A percentile compares a stretch with the other conserved stretches of the same genome.
Conservation (phyloP, 2,888 invertebrate genomes). For the Lordiphosa andalusiaca region DNA sequence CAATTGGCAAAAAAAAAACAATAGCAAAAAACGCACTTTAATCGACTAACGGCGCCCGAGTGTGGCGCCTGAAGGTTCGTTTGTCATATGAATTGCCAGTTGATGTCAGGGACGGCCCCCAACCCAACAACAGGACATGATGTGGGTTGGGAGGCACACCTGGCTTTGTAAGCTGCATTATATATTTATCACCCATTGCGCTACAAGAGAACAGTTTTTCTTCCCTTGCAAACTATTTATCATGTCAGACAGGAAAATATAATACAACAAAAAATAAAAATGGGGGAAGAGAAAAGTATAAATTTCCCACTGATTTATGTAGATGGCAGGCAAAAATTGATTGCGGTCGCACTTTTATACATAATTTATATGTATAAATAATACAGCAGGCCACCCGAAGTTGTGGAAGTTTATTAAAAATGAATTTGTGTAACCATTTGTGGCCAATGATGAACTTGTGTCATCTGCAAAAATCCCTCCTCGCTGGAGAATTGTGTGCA, state of each 20-base stretch:
- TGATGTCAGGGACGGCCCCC: slow-evolving; percentile 39
- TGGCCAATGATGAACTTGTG: not conserved
- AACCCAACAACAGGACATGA: slow-evolving; percentile 10
- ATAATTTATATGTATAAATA: slow-evolving; percentile 37
- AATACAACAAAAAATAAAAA: not conserved
- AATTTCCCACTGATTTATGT: slow-evolving; percentile 29
- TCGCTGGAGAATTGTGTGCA: slow-evolving; percentile 20
- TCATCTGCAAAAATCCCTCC: slow-evolving; percentile 8
- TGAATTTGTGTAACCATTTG: slow-evolving; percentile 13
- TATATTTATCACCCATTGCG: slow-evolving; percentile 19
- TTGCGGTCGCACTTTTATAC: slow-evolving; percentile 26
- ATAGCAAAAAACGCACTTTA: slow-evolving; percentile 39
- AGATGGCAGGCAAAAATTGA: slow-evolving; percentile 14
- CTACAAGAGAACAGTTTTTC: slow-evolving; percentile 9
- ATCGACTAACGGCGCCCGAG: slow-evolving; percentile 30
- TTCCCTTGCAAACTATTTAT: slow-evolving; percentile 48
- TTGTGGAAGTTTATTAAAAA: slow-evolving; percentile 25
- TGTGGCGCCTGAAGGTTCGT: slow-evolving; percentile 20
- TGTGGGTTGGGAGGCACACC: slow-evolving; percentile 32
- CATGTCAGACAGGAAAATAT: slow-evolving; percentile 40
- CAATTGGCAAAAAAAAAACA: slow-evolving; percentile 6
- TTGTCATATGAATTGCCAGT: slow-evolving; percentile 42
- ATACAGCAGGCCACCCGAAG: slow-evolving; percentile 30
- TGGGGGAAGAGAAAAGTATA: slow-evolving; percentile 15
- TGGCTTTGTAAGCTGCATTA: slow-evolving; percentile 25